Evolutionary conservation across 2,113 vertebrate genomes (phyloP).

Genomic region (Odontesthes bonariensis): DNA sequence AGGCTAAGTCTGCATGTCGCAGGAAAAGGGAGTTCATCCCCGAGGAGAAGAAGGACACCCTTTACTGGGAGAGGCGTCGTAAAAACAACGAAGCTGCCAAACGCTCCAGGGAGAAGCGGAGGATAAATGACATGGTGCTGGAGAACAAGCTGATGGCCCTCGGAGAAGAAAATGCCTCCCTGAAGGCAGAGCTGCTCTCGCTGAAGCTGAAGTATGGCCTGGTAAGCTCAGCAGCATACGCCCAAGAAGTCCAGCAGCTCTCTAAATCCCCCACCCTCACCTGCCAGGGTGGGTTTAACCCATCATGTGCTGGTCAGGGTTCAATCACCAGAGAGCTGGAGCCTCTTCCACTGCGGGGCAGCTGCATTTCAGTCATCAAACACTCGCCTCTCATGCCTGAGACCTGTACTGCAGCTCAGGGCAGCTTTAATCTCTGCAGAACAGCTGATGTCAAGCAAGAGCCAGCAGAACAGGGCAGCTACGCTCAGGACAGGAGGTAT

Average conservation of each 20-base stretch:
- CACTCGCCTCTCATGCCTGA: constrained; percentile 91
- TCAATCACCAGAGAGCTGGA: constrained; percentile 85
- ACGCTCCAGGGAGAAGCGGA: constrained; percentile 94
- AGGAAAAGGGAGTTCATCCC: constrained; percentile 96
- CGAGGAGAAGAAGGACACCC: constrained; percentile 94
- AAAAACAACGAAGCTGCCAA: constrained; percentile 99
- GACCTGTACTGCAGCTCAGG: constrained; percentile 73
- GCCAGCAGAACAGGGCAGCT: constrained; percentile 83
- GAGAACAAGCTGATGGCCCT: constrained; percentile 96
- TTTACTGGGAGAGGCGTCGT: constrained; percentile 95
- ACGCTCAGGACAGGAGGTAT: constrained; percentile 82
- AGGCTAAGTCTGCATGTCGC: constrained; percentile 86
- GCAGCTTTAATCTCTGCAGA: constrained; percentile 77
- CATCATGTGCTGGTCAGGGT: constrained; percentile 71
- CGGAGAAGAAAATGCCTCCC: constrained; percentile 93
- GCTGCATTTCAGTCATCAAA: constrained; percentile 96
- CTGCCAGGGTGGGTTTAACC: constrained; percentile 87
- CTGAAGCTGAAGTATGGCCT: constrained; percentile 95
- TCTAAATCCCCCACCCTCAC: constrained; percentile 80
- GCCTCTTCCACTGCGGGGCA: constrained; percentile 82
- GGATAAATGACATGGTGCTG: constrained; percentile 96
- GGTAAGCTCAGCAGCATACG: constrained; percentile 89
- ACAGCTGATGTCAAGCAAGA: constrained; percentile 90
- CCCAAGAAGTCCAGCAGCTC: constrained; percentile 92
- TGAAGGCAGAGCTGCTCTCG: constrained; percentile 92